Percentiles rank a stretch among this genome's conserved stretches.
phyloP scores from a whole-genome alignment of 1,140 invertebrate species.

The Heliconius hermathena region DNA sequence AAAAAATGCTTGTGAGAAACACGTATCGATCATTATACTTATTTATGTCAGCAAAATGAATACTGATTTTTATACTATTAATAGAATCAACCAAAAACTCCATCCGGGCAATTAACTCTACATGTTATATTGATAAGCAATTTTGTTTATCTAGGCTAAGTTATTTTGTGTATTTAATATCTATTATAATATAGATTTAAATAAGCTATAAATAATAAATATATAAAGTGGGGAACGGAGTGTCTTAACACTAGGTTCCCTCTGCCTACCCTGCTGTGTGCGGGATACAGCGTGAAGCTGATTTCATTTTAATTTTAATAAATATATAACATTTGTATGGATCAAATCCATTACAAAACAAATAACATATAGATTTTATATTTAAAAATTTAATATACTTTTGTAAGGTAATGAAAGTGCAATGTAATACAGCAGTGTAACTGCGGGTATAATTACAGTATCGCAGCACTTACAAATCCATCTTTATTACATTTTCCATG shows the following conservation, averaged over 20 bases:
- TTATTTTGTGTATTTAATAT: no score
- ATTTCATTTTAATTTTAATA: no score
- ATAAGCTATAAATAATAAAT: no score
- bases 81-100: background rate
- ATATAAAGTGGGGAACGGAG: no score
- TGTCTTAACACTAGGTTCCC: no score
- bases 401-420: background rate
- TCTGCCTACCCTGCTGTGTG: no score
- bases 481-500: conserved; percentile 5
- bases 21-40: background rate
- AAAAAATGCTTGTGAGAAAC: background rate
- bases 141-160: background rate
- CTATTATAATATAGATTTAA: no score
- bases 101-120: background rate
- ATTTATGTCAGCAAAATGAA: background rate
- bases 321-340: background rate
- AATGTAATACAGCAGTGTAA: background rate
- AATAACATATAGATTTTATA: background rate
- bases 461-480: background rate
- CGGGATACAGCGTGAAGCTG: no score
- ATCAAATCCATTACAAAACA: background rate
- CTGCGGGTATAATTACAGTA: conserved; percentile 1
- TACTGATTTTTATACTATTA: background rate
- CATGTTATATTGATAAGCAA: background rate
- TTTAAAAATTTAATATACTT: background rate